phyloP scores from a whole-genome alignment of 2,113 vertebrate species.

The Caranx melampygus region DNA sequence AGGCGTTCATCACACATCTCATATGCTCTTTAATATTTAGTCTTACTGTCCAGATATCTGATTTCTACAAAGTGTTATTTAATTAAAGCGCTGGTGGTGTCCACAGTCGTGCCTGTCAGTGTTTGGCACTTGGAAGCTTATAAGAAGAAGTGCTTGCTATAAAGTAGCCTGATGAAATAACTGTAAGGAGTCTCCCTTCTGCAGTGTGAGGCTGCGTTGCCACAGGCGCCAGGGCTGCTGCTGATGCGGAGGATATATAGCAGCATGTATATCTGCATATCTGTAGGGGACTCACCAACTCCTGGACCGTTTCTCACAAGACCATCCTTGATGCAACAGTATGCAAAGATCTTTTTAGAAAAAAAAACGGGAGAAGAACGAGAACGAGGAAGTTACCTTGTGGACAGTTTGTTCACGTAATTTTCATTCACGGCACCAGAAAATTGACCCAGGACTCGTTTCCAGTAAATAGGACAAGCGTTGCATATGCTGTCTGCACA shows the following conservation, averaged over 20 bases:
- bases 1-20: not conserved
- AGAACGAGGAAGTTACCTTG: slow-evolving; percentile 32
- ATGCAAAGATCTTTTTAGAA: slow-evolving; percentile 11
- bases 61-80: slow-evolving; percentile 3
- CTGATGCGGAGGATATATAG: slow-evolving; percentile 37
- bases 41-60: slow-evolving; percentile 7
- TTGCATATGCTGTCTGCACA: slow-evolving; percentile 77
- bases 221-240: slow-evolving; percentile 53
- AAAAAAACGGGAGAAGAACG: not conserved
- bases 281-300: slow-evolving; percentile 21
- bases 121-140: slow-evolving; percentile 11
- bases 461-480: slow-evolving; percentile 78
- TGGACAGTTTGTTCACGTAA: slow-evolving; percentile 42
- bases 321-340: slow-evolving; percentile 24
- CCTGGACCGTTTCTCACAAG: slow-evolving; percentile 17
- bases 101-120: slow-evolving; percentile 13
- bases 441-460: slow-evolving; percentile 73
- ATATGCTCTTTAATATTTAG: slow-evolving; percentile 11
- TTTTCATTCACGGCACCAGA: slow-evolving; percentile 34
- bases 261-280: slow-evolving; percentile 40
- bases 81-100: slow-evolving; percentile 11
- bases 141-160: slow-evolving; percentile 43
- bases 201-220: slow-evolving; percentile 40
- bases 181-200: slow-evolving; percentile 30
- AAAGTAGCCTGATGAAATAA: slow-evolving; percentile 46